Percentiles rank a stretch among this genome's conserved stretches.
Evolutionary conservation across 2,888 invertebrate genomes (phyloP).

Genomic region (Dicroscelio sp.): DNA sequence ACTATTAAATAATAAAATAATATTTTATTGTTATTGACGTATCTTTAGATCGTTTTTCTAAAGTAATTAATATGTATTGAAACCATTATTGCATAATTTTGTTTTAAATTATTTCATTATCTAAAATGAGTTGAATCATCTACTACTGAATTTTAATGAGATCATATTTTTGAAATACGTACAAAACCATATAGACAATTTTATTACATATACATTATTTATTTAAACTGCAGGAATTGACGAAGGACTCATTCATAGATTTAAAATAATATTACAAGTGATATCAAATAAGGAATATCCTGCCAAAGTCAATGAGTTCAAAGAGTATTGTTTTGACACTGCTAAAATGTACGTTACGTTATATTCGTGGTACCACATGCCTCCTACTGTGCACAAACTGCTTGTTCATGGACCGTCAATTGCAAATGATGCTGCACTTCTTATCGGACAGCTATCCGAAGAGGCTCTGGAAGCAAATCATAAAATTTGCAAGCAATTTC

Average conservation of each 20-base stretch:
- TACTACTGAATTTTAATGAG: too few relatives aligned
- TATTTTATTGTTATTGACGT: too few relatives aligned
- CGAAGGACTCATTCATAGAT: background rate
- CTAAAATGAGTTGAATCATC: too few relatives aligned
- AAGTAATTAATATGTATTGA: too few relatives aligned
- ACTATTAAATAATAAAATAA: too few relatives aligned
- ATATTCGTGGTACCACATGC: constrained; percentile 41
- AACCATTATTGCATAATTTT: too few relatives aligned
- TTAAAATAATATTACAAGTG: constrained; percentile 11
- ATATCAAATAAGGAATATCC: constrained; percentile 4
- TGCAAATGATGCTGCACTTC: background rate
- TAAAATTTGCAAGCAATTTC: constrained; percentile 17
- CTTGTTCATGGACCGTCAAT: constrained; percentile 41
- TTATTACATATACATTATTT: background rate
- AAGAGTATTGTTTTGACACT: constrained; percentile 8
- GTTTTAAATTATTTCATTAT: too few relatives aligned
- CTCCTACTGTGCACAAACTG: constrained; percentile 42
- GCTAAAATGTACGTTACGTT: background rate
- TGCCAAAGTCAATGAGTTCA: constrained; percentile 12
- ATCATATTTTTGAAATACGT: background rate
- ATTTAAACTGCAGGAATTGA: constrained; percentile 35
- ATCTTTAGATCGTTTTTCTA: too few relatives aligned
- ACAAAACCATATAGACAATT: background rate
- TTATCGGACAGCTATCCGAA: constrained; percentile 36
- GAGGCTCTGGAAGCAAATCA: constrained; percentile 29